These are phyloP conservation scores for Edolisoma coerulescens DNA, from an alignment of 2,113 vertebrate genomes.

Conservation along the genomic window DNA sequence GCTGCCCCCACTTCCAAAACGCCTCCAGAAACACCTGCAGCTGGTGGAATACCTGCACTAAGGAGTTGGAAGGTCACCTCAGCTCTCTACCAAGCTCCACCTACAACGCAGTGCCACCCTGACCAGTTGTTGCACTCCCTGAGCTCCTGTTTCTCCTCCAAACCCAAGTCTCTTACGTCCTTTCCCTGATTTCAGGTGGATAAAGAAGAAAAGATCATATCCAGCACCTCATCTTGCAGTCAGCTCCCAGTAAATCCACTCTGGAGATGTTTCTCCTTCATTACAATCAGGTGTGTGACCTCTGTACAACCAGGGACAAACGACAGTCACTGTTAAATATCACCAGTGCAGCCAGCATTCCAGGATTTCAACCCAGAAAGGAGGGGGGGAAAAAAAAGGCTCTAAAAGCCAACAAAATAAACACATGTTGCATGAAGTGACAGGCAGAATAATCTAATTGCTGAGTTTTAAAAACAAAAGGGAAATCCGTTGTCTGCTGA, in stretches of 20 bases:
- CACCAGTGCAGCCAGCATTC: not conserved
- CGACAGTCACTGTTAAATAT: not conserved
- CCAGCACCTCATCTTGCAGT: not conserved
- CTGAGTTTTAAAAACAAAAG: not conserved
- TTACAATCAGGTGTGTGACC: not conserved
- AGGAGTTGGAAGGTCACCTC: not conserved
- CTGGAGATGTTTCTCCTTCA: not conserved
- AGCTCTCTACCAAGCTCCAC: not conserved
- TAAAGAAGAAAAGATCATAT: not conserved
- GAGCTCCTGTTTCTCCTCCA: not conserved
- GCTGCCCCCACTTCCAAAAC: not conserved
- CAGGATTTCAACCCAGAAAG: not conserved
- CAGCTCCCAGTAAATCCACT: not conserved
- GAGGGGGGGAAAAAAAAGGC: accelerated
- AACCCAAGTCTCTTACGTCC: accelerated
- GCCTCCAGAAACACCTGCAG: not conserved
- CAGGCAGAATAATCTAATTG: not conserved
- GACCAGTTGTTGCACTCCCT: not conserved
- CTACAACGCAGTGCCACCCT: not conserved
- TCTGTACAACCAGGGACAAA: not conserved
- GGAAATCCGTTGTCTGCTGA: not conserved
- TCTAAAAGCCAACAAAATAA: not conserved
- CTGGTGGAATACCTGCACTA: not conserved
- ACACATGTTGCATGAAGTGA: not conserved
- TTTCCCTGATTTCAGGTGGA: not conserved